Base-by-base conservation (phyloP, 2,113 vertebrate genomes). In the Phalacrocorax pelagicus region DNA sequence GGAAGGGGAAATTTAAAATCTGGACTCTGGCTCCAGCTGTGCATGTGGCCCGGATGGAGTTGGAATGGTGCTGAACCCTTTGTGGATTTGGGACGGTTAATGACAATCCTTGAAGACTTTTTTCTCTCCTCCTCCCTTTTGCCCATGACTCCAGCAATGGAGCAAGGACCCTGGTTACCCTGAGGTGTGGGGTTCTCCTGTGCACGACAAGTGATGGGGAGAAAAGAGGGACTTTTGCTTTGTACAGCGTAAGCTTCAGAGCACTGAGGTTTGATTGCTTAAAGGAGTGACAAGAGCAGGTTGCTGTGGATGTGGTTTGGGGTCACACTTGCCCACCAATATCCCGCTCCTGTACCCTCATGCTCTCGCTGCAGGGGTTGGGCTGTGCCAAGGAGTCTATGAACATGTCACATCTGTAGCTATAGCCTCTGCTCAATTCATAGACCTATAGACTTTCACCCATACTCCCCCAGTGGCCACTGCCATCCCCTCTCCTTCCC, bases 331-430 rank as follows among this genome's bases (percentile, higher is more conserved):
- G 29, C 44, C 23, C 51, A 20, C 29, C 26, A 27, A 5, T 8
- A 29, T 30, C n/a, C 21, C 10, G 0, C 22, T 36, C 23, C 57
- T 5, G 2, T 44, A 47, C 15, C 46, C 70, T 85, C 40, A 12
- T 0, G 0, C 44, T 47, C 17, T 30, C 4, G 0, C 29, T 49
- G 46, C 59, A 58, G 67, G 30, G 26, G 21, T 21, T 66, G 57
- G 62, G 24, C 44, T 59, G 47, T 23, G 27, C 3, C 0, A 1
- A 80, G 71, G 22, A 77, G 49, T 46, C 57, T 44, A 6, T 15
- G 54, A 19, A 30, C 12, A 7, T 0, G 0, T n/a, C 69, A 32
- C 26, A 16, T 23, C 8, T 72, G 36, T 77, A 65, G 38, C n/a
- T 89, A 27, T 0, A 59, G 17, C 12, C 10, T 67, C 19, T n/a